phyloP scores from a whole-genome alignment of 2,113 vertebrate genomes.

The Dicaeum eximium region DNA sequence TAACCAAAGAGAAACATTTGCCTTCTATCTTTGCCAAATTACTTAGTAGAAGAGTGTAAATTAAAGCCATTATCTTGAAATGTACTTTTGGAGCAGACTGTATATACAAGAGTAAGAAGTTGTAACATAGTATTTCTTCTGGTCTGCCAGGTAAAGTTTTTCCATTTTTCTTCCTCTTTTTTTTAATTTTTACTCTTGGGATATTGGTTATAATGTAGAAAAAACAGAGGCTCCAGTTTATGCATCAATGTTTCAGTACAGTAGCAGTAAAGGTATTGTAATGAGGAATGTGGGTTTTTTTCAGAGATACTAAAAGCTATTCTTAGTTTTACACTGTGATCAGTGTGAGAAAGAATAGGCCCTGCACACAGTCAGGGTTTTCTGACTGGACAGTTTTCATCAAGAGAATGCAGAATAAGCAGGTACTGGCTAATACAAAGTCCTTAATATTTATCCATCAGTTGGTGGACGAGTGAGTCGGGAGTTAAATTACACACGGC shows the following conservation, averaged over 20 bases:
- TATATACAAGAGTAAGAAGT: constrained; percentile 73
- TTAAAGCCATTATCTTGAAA: constrained; percentile 71
- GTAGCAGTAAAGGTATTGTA: not conserved
- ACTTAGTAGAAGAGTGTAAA: constrained; percentile 70
- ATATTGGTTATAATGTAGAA: constrained; percentile 6
- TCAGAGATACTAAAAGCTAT: not conserved
- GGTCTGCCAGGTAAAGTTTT: constrained; percentile 42
- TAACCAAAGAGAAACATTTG: constrained; percentile 46
- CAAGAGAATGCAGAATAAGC: not conserved
- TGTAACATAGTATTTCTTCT: constrained; percentile 62
- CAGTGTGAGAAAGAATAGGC: not conserved
- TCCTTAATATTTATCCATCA: constrained; percentile 65
- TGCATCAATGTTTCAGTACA: not conserved
- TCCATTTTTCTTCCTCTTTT: not conserved
- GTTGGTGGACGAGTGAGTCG: constrained; percentile 96
- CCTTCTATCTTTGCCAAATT: constrained; percentile 54
- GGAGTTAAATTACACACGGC: constrained; percentile 95
- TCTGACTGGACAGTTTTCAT: not conserved
- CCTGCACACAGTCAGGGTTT: not conserved
- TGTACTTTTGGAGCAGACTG: constrained; percentile 60
- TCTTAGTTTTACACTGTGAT: not conserved
- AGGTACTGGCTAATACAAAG: constrained; percentile 42
- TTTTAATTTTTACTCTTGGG: not conserved
- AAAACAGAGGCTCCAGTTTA: not conserved
- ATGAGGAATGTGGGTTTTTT: not conserved